Evolutionary conservation across 2,113 vertebrate genomes (phyloP).

Genomic region (Xiphorhynchus elegans): DNA sequence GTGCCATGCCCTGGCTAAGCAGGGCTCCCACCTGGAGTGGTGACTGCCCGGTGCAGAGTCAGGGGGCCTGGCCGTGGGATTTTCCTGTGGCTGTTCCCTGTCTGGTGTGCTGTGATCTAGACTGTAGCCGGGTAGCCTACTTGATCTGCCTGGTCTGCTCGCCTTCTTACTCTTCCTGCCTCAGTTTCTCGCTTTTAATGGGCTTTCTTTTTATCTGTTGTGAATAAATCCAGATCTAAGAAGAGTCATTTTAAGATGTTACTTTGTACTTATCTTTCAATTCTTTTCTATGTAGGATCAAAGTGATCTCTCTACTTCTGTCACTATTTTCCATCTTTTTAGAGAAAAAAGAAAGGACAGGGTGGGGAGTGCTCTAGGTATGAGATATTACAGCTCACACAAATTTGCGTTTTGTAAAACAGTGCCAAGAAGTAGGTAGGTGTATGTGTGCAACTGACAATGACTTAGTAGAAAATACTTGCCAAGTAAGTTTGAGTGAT

Average conservation of each 20-base stretch:
- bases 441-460: background rate
- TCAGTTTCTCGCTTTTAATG: background rate
- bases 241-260: background rate
- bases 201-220: background rate
- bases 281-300: rapidly evolving
- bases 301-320: background rate
- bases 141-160: background rate
- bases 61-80: rapidly evolving
- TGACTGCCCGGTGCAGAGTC: rapidly evolving
- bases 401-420: background rate
- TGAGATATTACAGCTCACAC: background rate
- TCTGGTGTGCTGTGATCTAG: rapidly evolving
- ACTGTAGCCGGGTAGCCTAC: background rate
- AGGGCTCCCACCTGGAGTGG: rapidly evolving
- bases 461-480: background rate
- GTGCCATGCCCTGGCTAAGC: background rate
- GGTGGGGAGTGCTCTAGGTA: background rate
- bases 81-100: background rate
- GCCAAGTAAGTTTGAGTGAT: background rate
- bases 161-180: background rate
- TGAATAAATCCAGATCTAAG: background rate
- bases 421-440: background rate
- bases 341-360: background rate
- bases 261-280: background rate
- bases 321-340: background rate